Evolutionary conservation across 2,113 vertebrate genomes (phyloP), one percentile per base, ranked within the genome.

Genomic region (Hippolais icterina): DNA sequence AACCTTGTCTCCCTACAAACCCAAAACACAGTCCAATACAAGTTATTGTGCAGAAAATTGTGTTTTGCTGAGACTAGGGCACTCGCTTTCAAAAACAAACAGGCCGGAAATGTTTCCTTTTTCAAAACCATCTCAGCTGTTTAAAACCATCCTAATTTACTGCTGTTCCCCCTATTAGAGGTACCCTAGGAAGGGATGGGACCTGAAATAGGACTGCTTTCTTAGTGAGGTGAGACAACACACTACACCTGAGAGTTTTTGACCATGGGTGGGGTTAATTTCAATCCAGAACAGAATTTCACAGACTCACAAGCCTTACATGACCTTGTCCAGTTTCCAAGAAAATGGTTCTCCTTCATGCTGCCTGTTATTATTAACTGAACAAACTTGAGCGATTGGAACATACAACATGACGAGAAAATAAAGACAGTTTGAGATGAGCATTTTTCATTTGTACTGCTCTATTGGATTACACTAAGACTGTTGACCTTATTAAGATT

Each of bases 401-500:
- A 68, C 18, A 23, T 20, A 79, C 6, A 50, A 83, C 23, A 80
- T 35, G 60, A 78, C 29, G 80, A 83, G 59, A 86, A 91, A 94
- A 95, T 65, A 82, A 76, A 87, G 78, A 68, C 6, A 1, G 65
- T 79, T 88, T 72, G 49, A 71, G 50, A 44, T 37, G 31, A 89
- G 17, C 41, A 53, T 87, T 94, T 90, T 90, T 92, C 50, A 80
- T 91, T 88, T 80, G 65, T 54, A 74, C n/a, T 83, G 39, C 33
- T 90, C 81, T 85, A 41, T 72, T 70, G 41, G 77, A 87, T 74
- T 93, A 83, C 54, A 75, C 12, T 71, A 74, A 91, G 50, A 47
- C 63, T 83, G 39, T 29, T 93, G 85, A 86, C 87, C 76, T 94
- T 80, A 89, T 95, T 93, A 88, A 93, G 44, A 88, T 56, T 76